Base-by-base conservation (phyloP, 2,113 vertebrate species). In the Hypocryptadius cinnamomeus region DNA sequence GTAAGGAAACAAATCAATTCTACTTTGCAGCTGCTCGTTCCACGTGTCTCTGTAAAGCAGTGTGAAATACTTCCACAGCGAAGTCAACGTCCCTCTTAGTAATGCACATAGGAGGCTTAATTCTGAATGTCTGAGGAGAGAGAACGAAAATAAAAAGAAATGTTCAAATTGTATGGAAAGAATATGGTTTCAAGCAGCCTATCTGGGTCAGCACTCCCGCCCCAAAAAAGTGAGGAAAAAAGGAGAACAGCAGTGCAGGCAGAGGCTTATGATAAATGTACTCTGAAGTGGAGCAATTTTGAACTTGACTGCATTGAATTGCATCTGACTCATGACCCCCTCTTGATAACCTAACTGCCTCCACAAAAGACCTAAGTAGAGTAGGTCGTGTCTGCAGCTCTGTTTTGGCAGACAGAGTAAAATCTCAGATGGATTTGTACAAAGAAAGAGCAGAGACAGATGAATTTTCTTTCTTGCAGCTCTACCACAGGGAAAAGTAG, bases 61-160 rank as follows among this genome's bases (percentile, higher is more conserved):
- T 96, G 53, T 72, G 91, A 84, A 99, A 97, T 51, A 99, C 98
- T 22, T 98, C 98, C 84, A 98, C 92, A 42, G 98, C 98, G 54
- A 99, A 99, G 79, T 98, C 94, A 0, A 85, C 99, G 4, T 99
- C 99, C 27, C 97, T 95, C 95, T 97, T 98, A 18, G 98, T 98
- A 97, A 99, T 96, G 94, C 99, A 99, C 99, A 99, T 98, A 1
- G 99, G 98, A 8, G 99, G 99, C 42, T 98, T 97, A 63, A 99
- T 96, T 90, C 99, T 98, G 76, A 99, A 99, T 9, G 97, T 99
- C 99, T 99, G 85, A 76, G 53, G n/a, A 83, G 77, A 72, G 63
- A 64, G 23, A 31, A 14, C 17, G 19, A 14, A 59, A 44, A 33
- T 18, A 61, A 72, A 20, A 61, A 79, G 12, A 51, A 13, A n/a